Conservation (phyloP, 2,888 invertebrate genomes). For the Dugesia japonica region DNA sequence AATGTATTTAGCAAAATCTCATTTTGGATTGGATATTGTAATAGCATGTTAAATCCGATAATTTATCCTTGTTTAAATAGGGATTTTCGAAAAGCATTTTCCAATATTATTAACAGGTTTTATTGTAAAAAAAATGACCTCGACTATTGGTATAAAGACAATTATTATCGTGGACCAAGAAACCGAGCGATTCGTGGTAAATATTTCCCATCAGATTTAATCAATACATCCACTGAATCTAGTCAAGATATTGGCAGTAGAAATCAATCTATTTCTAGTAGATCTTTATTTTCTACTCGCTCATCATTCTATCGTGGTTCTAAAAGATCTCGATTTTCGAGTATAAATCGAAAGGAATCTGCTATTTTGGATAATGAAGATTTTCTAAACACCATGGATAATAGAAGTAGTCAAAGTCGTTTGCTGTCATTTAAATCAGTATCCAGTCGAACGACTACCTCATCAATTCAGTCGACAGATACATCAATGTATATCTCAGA, state of each 20-base stretch:
- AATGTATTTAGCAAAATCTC: conserved; percentile 58
- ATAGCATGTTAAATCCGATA: conserved; percentile 72
- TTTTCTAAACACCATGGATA: background rate
- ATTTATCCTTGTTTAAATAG: conserved; percentile 73
- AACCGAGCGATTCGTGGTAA: background rate
- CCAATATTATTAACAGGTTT: conserved; percentile 53
- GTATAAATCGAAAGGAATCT: background rate
- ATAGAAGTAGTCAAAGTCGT: conserved; percentile 9
- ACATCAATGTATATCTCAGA: conserved; percentile 9
- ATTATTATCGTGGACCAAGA: background rate
- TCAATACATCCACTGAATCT: background rate
- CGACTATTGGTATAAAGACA: conserved; percentile 28
- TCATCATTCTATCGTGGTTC: background rate
- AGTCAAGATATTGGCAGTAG: background rate
- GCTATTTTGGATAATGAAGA: background rate
- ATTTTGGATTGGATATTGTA: conserved; percentile 72
- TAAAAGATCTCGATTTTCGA: background rate
- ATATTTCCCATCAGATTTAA: background rate
- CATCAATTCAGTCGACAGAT: conserved; percentile 1
- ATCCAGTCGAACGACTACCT: background rate
- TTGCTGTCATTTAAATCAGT: conserved; percentile 20
- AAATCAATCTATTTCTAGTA: background rate
- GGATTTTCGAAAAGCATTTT: conserved; percentile 69
- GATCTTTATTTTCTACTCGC: background rate
- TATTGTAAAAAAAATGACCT: conserved; percentile 30